phyloP scores from a whole-genome alignment of 2,888 invertebrate species.

The Drosophila cyrtoloma region DNA sequence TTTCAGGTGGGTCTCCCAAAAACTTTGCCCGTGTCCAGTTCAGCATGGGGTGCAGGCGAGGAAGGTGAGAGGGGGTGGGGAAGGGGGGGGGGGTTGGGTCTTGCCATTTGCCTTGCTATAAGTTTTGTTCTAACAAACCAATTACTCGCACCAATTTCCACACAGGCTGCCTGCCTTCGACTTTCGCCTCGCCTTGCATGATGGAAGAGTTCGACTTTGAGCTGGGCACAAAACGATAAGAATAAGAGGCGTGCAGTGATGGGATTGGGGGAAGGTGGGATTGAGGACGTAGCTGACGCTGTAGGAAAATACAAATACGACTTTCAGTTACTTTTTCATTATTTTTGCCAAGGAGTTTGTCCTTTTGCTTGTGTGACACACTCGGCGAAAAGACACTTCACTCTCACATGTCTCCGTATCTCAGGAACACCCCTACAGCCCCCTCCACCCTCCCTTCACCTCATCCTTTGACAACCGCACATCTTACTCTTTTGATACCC shows the following conservation, averaged over 20 bases:
- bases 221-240: constrained; percentile 14
- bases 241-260: neutral
- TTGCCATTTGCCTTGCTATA: constrained; percentile 67
- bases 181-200: constrained; percentile 57
- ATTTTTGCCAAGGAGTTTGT: constrained; percentile 80
- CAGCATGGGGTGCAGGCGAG: neutral
- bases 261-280: neutral
- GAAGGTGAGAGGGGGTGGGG: neutral
- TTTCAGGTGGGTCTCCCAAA: constrained; percentile 58
- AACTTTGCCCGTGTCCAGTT: constrained; percentile 73
- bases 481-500: constrained; percentile 1
- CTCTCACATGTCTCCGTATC: constrained; percentile 43
- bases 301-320: constrained; percentile 77
- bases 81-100: neutral
- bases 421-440: constrained; percentile 5
- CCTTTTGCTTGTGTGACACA: constrained; percentile 63
- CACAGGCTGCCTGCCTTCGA: constrained; percentile 65
- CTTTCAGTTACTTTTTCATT: constrained; percentile 81
- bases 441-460: neutral
- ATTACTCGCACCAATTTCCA: constrained; percentile 81
- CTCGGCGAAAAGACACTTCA: constrained; percentile 33
- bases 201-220: constrained; percentile 80
- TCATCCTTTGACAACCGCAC: neutral
- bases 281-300: constrained; percentile 14
- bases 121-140: constrained; percentile 80